Percentiles rank a stretch among this genome's conserved stretches.
These are phyloP conservation scores for Dromas ardeola DNA, from an alignment of 2,113 vertebrate genomes.

Conservation along the genomic window DNA sequence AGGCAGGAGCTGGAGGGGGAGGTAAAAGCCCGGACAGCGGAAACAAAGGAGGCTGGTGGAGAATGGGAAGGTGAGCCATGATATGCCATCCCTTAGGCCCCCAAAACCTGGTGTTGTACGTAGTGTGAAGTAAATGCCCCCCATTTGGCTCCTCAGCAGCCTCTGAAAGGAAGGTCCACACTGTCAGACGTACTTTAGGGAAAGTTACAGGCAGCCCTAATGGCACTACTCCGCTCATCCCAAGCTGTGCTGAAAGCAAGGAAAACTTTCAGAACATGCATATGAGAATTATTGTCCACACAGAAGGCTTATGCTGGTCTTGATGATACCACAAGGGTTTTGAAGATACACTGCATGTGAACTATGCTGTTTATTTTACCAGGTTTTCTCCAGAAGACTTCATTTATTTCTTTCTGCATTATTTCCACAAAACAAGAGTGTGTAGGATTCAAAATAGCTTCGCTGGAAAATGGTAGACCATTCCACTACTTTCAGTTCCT, in stretches of 20 bases:
- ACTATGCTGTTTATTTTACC: background rate
- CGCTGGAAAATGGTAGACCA: background rate
- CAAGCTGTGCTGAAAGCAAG: background rate
- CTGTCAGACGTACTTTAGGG: background rate
- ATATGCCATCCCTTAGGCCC: background rate
- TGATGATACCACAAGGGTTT: background rate
- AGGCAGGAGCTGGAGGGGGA: background rate
- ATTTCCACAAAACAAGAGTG: background rate
- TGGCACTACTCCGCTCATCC: background rate
- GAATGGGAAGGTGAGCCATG: background rate
- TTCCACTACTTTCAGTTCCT: background rate
- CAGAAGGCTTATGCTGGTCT: background rate
- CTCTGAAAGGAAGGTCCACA: background rate
- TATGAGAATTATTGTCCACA: background rate
- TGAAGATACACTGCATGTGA: background rate
- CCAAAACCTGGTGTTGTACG: background rate
- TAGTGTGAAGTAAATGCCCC: background rate
- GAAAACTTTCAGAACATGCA: rapidly evolving
- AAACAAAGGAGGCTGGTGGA: background rate
- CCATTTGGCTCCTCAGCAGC: background rate
- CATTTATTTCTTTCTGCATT: background rate
- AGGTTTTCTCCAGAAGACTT: background rate
- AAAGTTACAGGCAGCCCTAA: background rate
- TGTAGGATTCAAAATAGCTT: background rate
- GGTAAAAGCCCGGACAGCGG: background rate